A percentile compares a stretch with the other conserved stretches of the same genome.
These are phyloP conservation scores for Sebastes trivittatus DNA, from an alignment of 2,797 vertebrate species.

Conservation along the genomic window DNA sequence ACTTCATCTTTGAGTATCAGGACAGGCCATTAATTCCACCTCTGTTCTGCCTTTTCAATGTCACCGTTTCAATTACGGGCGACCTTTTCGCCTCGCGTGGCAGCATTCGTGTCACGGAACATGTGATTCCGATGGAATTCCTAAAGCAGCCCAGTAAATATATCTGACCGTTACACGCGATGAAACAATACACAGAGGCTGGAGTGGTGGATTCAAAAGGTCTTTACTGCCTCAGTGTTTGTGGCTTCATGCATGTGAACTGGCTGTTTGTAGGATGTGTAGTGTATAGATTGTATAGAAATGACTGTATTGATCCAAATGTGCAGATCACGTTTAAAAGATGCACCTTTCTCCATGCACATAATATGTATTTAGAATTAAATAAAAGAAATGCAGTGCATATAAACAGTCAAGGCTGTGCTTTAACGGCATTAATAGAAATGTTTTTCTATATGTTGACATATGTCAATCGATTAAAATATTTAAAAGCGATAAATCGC, in stretches of 20 bases:
- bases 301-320: neutral
- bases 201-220: neutral
- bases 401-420: neutral
- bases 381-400: neutral
- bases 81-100: conserved; percentile 62
- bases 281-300: too few relatives aligned
- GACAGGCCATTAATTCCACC: conserved; percentile 1
- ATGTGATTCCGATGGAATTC: conserved; percentile 54
- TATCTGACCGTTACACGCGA: conserved; percentile 28
- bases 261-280: neutral
- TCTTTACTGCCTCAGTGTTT: neutral
- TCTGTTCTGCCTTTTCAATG: conserved; percentile 51
- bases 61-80: conserved; percentile 69
- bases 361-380: neutral
- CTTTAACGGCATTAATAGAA: neutral
- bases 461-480: too few relatives aligned
- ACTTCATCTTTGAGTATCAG: neutral
- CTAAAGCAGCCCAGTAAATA: conserved; percentile 60
- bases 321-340: neutral
- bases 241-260: neutral
- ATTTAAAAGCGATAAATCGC: too few relatives aligned
- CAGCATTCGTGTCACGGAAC: conserved; percentile 59
- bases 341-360: neutral
- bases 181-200: neutral
- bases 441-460: neutral